Evolutionary conservation across 2,113 vertebrate genomes (phyloP).

Genomic region (Chaetorhynchus papuensis): DNA sequence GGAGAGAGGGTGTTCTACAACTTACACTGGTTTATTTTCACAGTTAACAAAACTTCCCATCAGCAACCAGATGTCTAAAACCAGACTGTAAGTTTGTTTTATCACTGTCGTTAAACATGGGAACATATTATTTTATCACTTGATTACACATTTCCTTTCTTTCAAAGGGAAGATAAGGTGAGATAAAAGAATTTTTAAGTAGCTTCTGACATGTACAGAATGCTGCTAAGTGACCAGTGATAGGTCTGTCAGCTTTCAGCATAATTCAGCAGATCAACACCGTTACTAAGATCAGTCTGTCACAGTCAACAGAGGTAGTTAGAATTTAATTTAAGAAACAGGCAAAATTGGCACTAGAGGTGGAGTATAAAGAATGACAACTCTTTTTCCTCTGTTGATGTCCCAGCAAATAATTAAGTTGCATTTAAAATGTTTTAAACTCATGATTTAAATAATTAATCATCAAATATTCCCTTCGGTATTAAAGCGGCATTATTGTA

Average conservation of each 20-base stretch:
- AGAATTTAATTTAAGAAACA: neutral
- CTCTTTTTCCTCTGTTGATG: neutral
- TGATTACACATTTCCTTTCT: slow-evolving; percentile 34
- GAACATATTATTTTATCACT: slow-evolving; percentile 30
- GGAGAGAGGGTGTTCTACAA: neutral
- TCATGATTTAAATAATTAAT: neutral
- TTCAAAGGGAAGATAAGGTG: neutral
- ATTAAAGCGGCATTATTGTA: neutral
- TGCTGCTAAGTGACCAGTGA: neutral
- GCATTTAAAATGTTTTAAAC: neutral
- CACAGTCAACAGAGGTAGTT: neutral
- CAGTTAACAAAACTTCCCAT: neutral
- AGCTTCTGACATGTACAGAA: neutral
- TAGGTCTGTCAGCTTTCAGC: neutral
- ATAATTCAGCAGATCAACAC: neutral
- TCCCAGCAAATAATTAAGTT: neutral
- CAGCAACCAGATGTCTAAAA: neutral
- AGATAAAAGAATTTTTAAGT: slow-evolving; percentile 21
- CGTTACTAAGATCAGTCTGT: neutral
- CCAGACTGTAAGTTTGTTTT: neutral
- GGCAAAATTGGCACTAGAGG: neutral
- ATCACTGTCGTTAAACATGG: neutral
- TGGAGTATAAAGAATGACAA: neutral
- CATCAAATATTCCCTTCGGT: neutral
- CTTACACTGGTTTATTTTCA: neutral